Evolutionary conservation across 2,113 vertebrate species (phyloP), one percentile per base, ranked within the genome.

Genomic region (Pollachius pollachius): DNA sequence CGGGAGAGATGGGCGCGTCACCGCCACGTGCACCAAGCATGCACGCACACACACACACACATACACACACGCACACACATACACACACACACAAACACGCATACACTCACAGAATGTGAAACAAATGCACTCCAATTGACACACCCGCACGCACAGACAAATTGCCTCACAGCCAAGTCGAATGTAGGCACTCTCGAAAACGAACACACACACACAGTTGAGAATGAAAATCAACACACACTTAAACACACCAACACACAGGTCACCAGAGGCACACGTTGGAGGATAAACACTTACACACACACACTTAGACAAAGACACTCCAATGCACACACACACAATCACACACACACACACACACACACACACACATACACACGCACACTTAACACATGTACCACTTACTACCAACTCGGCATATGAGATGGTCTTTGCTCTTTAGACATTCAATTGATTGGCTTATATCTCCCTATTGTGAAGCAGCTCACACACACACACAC

Each of bases 401-500:
- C n/a, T 67, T 64, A 71, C 15, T 57, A 56, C 76, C 78, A 70
- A 74, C 16, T 21, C 41, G 79, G 77, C 74, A 79, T 65, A 48
- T 63, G 75, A 19, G 77, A 65, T 65, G 65, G 4, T 72, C 41
- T 48, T 48, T 48, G 41, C 9, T 48, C 41, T 48, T 69, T 80
- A 78, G 76, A 23, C 37, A 30, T 70, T 78, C 48, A 21, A 71
- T 74, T 85, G 88, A 87, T 85, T 77, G 79, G 75, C 71, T 80
- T 71, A 70, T 68, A 79, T 79, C 65, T 77, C 69, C 73, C 74
- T 68, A 81, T 83, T 82, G 85, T 82, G 76, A 85, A 81, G 63
- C 84, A 75, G 52, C 75, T 87, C 81, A 83, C 52, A 67, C 84
- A 27, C 58, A 48, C 8, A 23, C 60, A 23, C 74, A 86, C 81